These are phyloP conservation scores for Plodia interpunctella DNA, from an alignment of 1,140 invertebrate species.

Conservation along the genomic window DNA sequence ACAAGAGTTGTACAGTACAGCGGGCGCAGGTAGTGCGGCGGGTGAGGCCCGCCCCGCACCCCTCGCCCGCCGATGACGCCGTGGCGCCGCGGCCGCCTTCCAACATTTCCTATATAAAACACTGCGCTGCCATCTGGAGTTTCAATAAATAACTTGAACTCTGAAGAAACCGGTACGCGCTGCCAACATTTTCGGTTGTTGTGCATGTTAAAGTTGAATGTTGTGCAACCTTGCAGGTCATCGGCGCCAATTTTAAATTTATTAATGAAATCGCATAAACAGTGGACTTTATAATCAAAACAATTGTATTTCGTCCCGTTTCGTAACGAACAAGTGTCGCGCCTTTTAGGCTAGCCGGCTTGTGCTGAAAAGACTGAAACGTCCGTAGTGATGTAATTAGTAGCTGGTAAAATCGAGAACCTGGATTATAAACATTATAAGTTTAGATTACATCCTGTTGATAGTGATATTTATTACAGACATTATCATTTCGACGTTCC, in stretches of 20 bases:
- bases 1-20: too few relatives aligned
- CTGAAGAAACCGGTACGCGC: slow-evolving; percentile 61
- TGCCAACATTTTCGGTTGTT: slow-evolving; percentile 61
- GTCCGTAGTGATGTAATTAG: slow-evolving; percentile 45
- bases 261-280: slow-evolving; percentile 37
- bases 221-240: slow-evolving; percentile 52
- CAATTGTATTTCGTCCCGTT: slow-evolving; percentile 17
- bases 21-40: slow-evolving; percentile 15
- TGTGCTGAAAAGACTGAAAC: slow-evolving; percentile 10
- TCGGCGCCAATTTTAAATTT: slow-evolving; percentile 51
- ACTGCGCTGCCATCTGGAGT: slow-evolving; percentile 73
- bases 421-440: slow-evolving; percentile 49
- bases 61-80: slow-evolving; percentile 4
- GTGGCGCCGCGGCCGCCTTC: slow-evolving; percentile 36
- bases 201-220: slow-evolving; percentile 53
- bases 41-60: slow-evolving; percentile 18
- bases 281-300: slow-evolving; percentile 27
- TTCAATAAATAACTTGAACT: slow-evolving; percentile 72
- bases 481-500: slow-evolving; percentile 65
- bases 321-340: neutral
- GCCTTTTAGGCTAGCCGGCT: neutral
- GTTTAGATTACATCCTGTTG: slow-evolving; percentile 31
- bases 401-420: slow-evolving; percentile 45
- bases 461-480: slow-evolving; percentile 44
- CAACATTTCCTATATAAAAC: slow-evolving; percentile 65